Evolutionary conservation across 2,888 invertebrate species (phyloP).

Genomic region (Pimpla rufipes): DNA sequence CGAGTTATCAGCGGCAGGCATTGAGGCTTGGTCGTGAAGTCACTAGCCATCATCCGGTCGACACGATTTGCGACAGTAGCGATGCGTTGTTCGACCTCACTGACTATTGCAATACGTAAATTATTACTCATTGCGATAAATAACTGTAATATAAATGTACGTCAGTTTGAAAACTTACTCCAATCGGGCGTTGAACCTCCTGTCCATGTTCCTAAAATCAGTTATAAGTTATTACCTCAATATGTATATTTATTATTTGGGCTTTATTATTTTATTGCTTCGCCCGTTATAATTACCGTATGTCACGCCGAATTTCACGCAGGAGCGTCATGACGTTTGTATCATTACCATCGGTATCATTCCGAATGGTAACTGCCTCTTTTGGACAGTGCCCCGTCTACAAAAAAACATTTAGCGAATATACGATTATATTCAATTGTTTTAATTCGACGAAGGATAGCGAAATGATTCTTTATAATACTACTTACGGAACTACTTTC

Average conservation of each 20-base stretch:
- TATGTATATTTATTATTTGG: neutral
- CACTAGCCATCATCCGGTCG: neutral
- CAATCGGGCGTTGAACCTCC: neutral
- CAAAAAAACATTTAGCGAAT: neutral
- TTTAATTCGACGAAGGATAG: neutral
- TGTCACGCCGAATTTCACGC: neutral
- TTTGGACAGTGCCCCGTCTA: neutral
- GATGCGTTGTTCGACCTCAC: neutral
- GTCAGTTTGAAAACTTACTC: neutral
- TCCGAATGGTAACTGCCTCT: neutral
- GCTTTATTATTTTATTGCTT: neutral
- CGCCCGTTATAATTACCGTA: neutral
- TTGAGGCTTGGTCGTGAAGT: neutral
- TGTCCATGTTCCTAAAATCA: conserved; percentile 4
- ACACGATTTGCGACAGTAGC: neutral
- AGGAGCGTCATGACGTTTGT: neutral
- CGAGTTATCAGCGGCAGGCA: conserved; percentile 3
- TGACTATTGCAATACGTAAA: neutral
- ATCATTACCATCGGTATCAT: neutral
- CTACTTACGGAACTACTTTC: neutral
- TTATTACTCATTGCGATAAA: neutral
- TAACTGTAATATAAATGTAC: neutral
- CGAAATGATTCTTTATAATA: too few relatives aligned
- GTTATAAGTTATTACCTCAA: neutral
- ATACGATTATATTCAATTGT: neutral